Base-by-base conservation (phyloP, 2,797 vertebrate genomes). In the Bradypodion ventrale region DNA sequence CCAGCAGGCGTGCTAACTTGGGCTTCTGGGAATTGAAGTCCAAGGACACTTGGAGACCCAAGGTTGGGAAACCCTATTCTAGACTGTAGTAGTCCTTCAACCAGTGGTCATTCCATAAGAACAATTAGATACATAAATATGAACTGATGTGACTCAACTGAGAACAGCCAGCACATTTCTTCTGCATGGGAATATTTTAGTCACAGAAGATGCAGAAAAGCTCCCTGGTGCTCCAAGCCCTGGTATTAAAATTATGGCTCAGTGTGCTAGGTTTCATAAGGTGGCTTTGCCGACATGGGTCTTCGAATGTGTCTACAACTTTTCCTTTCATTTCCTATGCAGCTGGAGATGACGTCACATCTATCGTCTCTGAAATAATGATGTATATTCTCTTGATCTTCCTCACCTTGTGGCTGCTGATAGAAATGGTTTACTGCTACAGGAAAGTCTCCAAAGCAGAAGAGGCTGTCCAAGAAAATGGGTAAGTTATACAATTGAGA, bases 371-470 rank as follows among this genome's bases (percentile, higher is more conserved):
- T 0, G 96, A 98, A 95, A 97, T 99, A 89, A 98, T 98, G 98
- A 99, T 99, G 98, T 99, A 99, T 63, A 96, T 99, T 87, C 96
- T 99, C 84, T 97, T 99, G 93, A 97, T 99, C 85, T 98, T 97
- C 94, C 96, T 99, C 91, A 99, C 98, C 52, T 92, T 97, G 85
- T 99, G 98, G 98, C 96, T 99, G 25, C 94, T 99, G 92, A 95
- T 99, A 27, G 98, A 99, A 93, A 98, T 99, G 97, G 93, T 99
- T 83, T 99, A 99, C 95, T 99, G 98, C 96, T 99, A 99, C 96
- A 97, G 97, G 90, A 99, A 99, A 93, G 98, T 99, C 93, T 97
- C 98, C 72, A 99, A 97, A 93, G 97, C 98, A 2, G 98, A 99
- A 84, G 97, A 98, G 84, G 96, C 96, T 60, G 95, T 94, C 0